Conservation (phyloP, 2,797 vertebrate species). For the Brotula barbata region DNA sequence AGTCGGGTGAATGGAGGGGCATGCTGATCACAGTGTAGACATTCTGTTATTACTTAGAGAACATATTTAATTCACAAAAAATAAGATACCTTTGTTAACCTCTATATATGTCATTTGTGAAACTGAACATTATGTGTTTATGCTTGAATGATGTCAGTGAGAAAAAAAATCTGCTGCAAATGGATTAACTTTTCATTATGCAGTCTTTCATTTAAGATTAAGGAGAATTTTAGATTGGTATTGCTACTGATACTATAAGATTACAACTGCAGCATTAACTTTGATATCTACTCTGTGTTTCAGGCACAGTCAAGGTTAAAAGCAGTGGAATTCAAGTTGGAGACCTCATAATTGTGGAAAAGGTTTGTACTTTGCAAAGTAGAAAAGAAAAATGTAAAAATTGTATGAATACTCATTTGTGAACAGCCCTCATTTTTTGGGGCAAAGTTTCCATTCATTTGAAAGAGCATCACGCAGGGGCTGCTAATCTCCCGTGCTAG, state of each 20-base stretch:
- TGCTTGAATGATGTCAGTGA: constrained; percentile 23
- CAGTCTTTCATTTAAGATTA: no score
- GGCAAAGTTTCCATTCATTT: constrained; percentile 51
- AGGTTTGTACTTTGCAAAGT: constrained; percentile 80
- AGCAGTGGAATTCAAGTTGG: constrained; percentile 98
- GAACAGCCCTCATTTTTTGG: constrained; percentile 40
- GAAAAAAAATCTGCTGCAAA: not conserved
- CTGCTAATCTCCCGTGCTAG: constrained; percentile 60
- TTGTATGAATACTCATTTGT: constrained; percentile 53
- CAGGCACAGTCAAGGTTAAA: constrained; percentile 97
- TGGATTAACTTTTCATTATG: no score
- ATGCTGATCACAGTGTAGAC: constrained; percentile 20
- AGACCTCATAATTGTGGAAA: constrained; percentile 98
- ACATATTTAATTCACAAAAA: not conserved
- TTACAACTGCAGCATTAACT: not conserved
- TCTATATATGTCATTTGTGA: not conserved
- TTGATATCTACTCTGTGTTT: constrained; percentile 34
- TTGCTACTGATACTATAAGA: not conserved
- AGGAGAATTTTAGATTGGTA: no score
- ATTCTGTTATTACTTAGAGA: not conserved
- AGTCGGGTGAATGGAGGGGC: constrained; percentile 30
- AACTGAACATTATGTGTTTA: not conserved
- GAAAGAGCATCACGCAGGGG: constrained; percentile 55
- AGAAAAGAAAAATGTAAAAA: constrained; percentile 29
- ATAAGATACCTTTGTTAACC: not conserved